Base-by-base conservation (phyloP, 2,113 vertebrate species). In the Gavia stellata region DNA sequence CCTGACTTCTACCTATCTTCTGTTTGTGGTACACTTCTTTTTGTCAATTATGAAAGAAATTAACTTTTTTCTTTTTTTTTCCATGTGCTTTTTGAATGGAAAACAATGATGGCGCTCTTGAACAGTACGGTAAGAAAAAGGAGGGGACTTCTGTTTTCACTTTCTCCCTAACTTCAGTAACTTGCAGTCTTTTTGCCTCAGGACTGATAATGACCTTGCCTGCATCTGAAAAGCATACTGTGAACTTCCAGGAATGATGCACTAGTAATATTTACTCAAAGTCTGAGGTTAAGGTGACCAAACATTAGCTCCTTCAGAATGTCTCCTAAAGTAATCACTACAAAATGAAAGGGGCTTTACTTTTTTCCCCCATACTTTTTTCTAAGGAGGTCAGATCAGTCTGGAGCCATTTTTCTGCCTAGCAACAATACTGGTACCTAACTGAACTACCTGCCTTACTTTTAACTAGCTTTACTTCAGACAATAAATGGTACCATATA, bases 121-220 rank as follows among this genome's bases (percentile, higher is more conserved):
- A 89, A 94, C 29, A 98, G 98, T 58, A 98, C 98, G 98, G 98
- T 98, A 98, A 98, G 98, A 92, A 93, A 75, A 53, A 33, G 50
- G 80, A 59, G n/a, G n/a, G 31, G 24, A 50, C 19, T 81, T 82
- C 19, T 55, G 29, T 3, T 28, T 85, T 89, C 6, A 5, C 0
- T 2, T 73, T 82, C 44, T 94, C 5, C 33, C 11, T 36, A 4
- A 14, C 40, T 88, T 73, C 33, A 70, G 40, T 72, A 58, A 50
- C 17, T 73, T 92, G 50, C 40, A 83, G 40, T 26, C 25, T 59
- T 92, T 79, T 67, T 53, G 53, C n/a, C 5, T 12, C 25, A 34
- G 20, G 62, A 26, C 36, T 70, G 49, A 56, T 73, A 26, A 26
- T 0, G 26, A 71, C 26, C 58, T 81, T 86, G 15, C 34, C 29